A percentile compares a stretch with the other conserved stretches of the same genome.
phyloP scores from a whole-genome alignment of 2,888 invertebrate genomes.

The Phyto melanocephala region DNA sequence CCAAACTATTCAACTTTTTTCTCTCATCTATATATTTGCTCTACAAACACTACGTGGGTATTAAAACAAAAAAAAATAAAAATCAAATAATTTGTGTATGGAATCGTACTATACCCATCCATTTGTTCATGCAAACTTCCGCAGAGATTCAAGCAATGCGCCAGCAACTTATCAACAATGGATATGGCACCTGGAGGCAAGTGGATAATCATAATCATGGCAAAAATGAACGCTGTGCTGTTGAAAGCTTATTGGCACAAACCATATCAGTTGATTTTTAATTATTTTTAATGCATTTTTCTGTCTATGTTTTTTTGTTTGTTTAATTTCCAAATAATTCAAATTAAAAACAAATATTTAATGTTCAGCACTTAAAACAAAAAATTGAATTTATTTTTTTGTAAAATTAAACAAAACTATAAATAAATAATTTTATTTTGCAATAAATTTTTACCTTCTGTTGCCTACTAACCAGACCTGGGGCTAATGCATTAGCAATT shows the following conservation, averaged over 20 bases:
- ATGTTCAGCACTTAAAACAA: neutral
- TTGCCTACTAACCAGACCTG: neutral
- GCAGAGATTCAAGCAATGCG: conserved; percentile 79
- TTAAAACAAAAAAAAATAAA: neutral
- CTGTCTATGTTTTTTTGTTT: conserved; percentile 24
- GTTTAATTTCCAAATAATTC: neutral
- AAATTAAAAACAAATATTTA: neutral
- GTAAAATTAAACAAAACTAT: neutral
- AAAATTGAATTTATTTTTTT: neutral
- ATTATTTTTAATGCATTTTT: conserved; percentile 6
- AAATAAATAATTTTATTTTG: conserved; percentile 11
- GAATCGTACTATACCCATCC: neutral
- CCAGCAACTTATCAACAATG: conserved; percentile 72
- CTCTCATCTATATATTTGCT: neutral
- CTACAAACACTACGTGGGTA: conserved; percentile 9
- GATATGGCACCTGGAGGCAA: conserved; percentile 78
- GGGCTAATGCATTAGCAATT: neutral
- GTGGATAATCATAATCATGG: conserved; percentile 70
- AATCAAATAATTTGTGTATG: neutral
- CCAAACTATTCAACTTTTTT: neutral
- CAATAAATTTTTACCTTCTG: neutral
- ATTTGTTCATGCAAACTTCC: neutral
- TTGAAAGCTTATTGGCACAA: conserved; percentile 58
- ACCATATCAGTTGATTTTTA: conserved; percentile 54
- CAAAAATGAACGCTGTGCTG: conserved; percentile 36